Base-by-base conservation (phyloP, 2,888 invertebrate genomes). In the Polydrusus pterygomalis region DNA sequence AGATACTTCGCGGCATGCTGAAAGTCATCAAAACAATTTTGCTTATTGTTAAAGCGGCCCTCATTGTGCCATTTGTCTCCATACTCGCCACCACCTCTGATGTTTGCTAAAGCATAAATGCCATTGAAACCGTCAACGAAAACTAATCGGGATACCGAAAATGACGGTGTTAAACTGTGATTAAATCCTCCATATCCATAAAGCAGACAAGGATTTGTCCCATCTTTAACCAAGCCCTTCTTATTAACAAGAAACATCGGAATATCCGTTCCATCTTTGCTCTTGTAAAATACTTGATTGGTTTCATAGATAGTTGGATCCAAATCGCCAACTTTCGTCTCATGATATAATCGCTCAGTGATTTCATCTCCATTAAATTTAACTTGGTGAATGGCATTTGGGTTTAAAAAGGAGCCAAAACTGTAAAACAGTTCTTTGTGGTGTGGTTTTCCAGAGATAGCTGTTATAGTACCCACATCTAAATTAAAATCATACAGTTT, bases 141-240 rank as follows among this genome's bases (percentile, higher is more conserved):
- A 79, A 97, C 92, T 40, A 98, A 88, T 70, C 97, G 91, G 13
- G 94, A 93, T 34, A 97, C 92, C 82, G 95, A 95, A 89, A 99
- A 99, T 64, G 92, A 91, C 5, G 99, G 98, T 85, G 95, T 94
- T 80, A 98, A 90, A 86, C 96, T 95, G 81, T 97, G 93, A 89
- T 97, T 97, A 88, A 99, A 99, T 0, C 99, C 99, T 70, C 99
- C 99, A 87, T 99, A 99, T 15, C 98, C 99, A 87, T 98, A 98
- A 45, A 99, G 88, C 58, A 98, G 89, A 78, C 96, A 94, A 0
- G 98, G 96, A 84, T 91, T 92, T n/a, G 90, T 89, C 3, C 94
- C 93, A 87, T 95, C 92, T 78, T 88, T 88, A 7, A 89, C 87
- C 13, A 94, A 83, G 74, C 90, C 91, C 94, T 94, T 94, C 87